Conservation (phyloP, 2,797 vertebrate species). For the Amphiprion clarkii region DNA sequence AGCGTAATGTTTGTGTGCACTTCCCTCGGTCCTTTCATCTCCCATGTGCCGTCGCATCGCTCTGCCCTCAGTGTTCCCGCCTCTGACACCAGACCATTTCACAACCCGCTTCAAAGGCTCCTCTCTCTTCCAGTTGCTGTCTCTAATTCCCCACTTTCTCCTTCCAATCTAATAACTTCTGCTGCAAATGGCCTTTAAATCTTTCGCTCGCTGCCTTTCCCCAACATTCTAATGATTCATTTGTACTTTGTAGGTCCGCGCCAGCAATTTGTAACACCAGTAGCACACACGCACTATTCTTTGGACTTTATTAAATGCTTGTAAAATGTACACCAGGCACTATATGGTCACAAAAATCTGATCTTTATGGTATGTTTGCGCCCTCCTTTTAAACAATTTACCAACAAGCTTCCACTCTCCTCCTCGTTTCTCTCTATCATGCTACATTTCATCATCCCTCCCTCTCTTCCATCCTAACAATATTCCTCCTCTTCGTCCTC, state of each 20-base stretch:
- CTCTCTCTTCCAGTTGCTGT: slow-evolving; percentile 5
- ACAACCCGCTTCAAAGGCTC: slow-evolving; percentile 66
- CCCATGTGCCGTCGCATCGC: slow-evolving; percentile 32
- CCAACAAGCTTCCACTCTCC: slow-evolving; percentile 3
- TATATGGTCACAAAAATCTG: too few species aligned
- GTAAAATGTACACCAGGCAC: background rate
- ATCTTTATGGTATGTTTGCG: background rate
- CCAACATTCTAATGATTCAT: background rate
- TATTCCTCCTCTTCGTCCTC: slow-evolving; percentile 18
- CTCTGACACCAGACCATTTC: slow-evolving; percentile 56
- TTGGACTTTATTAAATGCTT: background rate
- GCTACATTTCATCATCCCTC: slow-evolving; percentile 56
- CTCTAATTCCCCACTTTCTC: slow-evolving; percentile 37
- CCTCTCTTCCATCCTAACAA: slow-evolving; percentile 31
- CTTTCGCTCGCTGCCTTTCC: slow-evolving; percentile 1
- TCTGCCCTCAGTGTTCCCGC: slow-evolving; percentile 58
- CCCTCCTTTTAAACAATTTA: background rate
- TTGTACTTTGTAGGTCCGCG: background rate
- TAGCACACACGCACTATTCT: background rate
- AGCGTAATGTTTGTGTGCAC: slow-evolving; percentile 47
- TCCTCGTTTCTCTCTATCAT: slow-evolving; percentile 25
- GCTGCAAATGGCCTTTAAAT: slow-evolving; percentile 25
- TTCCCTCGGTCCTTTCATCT: slow-evolving; percentile 69
- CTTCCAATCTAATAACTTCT: slow-evolving; percentile 9
- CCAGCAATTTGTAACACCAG: background rate